Base-by-base conservation (phyloP, 2,113 vertebrate species). In the Peromyscus polionotus region DNA sequence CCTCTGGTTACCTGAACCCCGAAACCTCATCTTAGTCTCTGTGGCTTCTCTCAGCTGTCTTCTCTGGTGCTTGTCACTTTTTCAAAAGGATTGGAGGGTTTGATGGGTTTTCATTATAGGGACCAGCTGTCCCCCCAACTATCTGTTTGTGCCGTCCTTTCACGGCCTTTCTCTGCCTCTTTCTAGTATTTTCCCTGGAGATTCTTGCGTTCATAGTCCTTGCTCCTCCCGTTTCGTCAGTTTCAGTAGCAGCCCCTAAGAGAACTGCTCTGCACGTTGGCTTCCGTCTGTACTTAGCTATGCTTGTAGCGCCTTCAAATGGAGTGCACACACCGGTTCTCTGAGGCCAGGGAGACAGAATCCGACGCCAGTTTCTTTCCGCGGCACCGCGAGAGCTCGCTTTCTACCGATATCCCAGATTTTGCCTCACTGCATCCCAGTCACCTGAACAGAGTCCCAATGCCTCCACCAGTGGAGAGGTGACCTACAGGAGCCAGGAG, bases 271-370 rank as follows among this genome's bases (percentile, higher is more conserved):
- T 73, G 73, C 77, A 59, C 3, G 42, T 28, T 73, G 45, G 42
- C 70, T 96, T 93, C 39, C 24, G 14, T 96, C 65, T 79, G 19
- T 22, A 54, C 8, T 31, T 67, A 73, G 87, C 65, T 65, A 39
- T 16, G 72, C 68, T 48, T 88, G 45, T 7, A 48, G 54, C 7
- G 80, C 13, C 42, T 90, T 65, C 28, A 89, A 61, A 70, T 54
- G 42, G 80, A 3, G 59, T 39, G n/a, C 33, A 67, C 9, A 91
- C 24, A 36, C 10, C 19, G 13, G 77, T 31, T 68, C 72, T 72
- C 51, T 33, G 36, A 31, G 84, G 31, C 4, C 7, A 57, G 54
- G 39, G 80, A 84, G 54, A 73, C n/a, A 81, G 91, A 97, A 31
- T 28, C 36, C 59, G 28, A 36, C 22, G 54, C 51, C 54, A 61